Percentiles rank a stretch among this genome's conserved stretches.
Conservation (phyloP, 2,113 vertebrate species). For the Rhabdornis inornatus region DNA sequence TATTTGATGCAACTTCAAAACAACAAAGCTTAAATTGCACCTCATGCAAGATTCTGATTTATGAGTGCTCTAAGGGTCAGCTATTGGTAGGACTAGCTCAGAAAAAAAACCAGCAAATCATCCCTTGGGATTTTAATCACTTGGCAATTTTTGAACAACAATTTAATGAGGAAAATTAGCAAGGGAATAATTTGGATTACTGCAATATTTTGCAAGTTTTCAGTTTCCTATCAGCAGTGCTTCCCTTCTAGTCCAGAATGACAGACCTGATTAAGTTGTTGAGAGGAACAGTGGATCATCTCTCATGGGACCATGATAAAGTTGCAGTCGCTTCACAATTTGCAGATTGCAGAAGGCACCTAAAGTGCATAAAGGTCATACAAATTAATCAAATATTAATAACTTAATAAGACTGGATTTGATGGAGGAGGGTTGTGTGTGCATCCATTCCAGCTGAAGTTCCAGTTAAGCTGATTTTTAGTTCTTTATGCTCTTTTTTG, state of each 20-base stretch:
- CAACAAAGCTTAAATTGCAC: conserved; percentile 45
- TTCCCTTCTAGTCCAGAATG: neutral
- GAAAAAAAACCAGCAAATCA: neutral
- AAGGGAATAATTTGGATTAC: neutral
- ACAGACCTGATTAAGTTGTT: neutral
- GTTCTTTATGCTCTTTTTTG: neutral
- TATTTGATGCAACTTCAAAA: conserved; percentile 76
- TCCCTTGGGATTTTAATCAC: conserved; percentile 1
- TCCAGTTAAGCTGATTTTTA: neutral
- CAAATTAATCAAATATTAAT: neutral
- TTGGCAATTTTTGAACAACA: conserved; percentile 40
- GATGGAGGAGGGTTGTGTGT: neutral
- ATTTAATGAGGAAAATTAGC: conserved; percentile 66
- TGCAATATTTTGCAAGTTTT: conserved; percentile 17
- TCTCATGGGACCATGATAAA: neutral
- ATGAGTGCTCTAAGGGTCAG: neutral
- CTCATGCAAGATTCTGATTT: conserved; percentile 5
- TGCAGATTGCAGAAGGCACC: neutral
- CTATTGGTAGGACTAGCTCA: conserved; percentile 34
- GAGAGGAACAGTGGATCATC: neutral
- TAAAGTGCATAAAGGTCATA: neutral
- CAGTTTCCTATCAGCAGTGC: neutral
- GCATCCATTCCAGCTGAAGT: neutral
- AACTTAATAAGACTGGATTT: neutral
- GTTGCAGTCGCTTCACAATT: neutral